Evolutionary conservation across 2,888 invertebrate genomes (phyloP).

Genomic region (Lasioglossum calceatum): DNA sequence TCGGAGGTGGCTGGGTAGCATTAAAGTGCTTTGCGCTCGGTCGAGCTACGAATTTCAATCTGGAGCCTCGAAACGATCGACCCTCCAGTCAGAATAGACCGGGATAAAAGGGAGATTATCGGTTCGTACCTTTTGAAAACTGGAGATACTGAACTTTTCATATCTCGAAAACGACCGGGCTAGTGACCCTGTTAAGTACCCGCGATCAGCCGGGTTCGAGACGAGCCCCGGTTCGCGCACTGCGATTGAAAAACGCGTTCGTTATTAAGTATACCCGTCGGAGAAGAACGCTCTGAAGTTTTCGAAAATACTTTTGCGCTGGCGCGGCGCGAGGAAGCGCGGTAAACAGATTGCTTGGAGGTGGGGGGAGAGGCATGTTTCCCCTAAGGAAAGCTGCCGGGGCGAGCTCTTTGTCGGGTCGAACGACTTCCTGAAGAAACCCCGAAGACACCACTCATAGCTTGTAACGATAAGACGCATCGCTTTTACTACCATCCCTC

Average conservation of each 20-base stretch:
- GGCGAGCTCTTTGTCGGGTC: not conserved
- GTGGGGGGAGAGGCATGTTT: not conserved
- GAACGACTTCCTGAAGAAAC: slow-evolving; percentile 19
- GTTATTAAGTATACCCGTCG: not conserved
- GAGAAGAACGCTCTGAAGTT: not conserved
- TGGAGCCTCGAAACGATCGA: slow-evolving; percentile 62
- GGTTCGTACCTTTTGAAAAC: slow-evolving; percentile 59
- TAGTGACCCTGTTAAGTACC: slow-evolving; percentile 45
- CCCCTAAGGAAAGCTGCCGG: not conserved
- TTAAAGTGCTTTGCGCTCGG: slow-evolving; percentile 71
- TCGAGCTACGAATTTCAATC: slow-evolving; percentile 69
- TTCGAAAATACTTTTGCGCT: not conserved
- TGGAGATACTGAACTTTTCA: slow-evolving; percentile 50
- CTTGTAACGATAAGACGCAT: slow-evolving; percentile 57
- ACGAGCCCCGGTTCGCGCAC: slow-evolving; percentile 10
- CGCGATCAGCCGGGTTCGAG: slow-evolving; percentile 12
- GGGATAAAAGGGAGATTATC: slow-evolving; percentile 64
- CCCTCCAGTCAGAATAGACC: slow-evolving; percentile 58
- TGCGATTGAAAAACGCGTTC: not conserved
- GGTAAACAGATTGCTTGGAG: not conserved
- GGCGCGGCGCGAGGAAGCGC: not conserved
- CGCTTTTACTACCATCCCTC: slow-evolving; percentile 30
- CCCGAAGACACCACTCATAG: slow-evolving; percentile 29
- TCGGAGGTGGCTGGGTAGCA: slow-evolving; percentile 46
- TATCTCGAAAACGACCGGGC: slow-evolving; percentile 41